Percentiles rank a stretch among this genome's conserved stretches.
Evolutionary conservation across 1,140 invertebrate species (phyloP).

Genomic region (Pseudomyrmex flavicornis): DNA sequence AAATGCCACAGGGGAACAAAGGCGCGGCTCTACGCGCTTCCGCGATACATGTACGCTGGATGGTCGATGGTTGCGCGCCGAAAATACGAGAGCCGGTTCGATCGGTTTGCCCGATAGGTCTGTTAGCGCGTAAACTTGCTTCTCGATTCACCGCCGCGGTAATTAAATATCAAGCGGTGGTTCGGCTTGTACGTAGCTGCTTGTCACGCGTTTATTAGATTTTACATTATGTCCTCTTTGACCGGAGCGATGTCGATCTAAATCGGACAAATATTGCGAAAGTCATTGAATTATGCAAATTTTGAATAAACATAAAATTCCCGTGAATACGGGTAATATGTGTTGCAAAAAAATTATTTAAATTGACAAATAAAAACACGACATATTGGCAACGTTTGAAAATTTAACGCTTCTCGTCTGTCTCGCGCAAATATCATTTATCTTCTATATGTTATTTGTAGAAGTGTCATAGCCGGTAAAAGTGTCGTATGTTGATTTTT

Average conservation of each 20-base stretch:
- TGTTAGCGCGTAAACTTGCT: constrained; percentile 55
- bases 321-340: neutral
- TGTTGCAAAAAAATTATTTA: neutral
- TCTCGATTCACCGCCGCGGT: constrained; percentile 42
- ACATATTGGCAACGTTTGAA: neutral
- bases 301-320: neutral
- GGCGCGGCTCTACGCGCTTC: neutral
- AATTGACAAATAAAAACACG: too few relatives aligned
- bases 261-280: neutral
- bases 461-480: constrained; percentile 12
- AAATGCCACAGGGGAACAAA: constrained; percentile 24
- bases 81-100: constrained; percentile 39
- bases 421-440: neutral
- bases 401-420: neutral
- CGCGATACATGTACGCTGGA: neutral
- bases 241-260: neutral
- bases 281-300: constrained; percentile 1
- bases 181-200: neutral
- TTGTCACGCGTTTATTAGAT: constrained; percentile 22
- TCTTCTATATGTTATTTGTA: neutral
- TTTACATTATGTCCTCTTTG: neutral
- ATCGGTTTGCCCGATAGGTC: constrained; percentile 32
- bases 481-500: constrained; percentile 36
- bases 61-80: constrained; percentile 9
- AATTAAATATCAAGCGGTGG: constrained; percentile 39